Base-by-base conservation (phyloP, 2,888 invertebrate genomes). In the Tortrix viridana region DNA sequence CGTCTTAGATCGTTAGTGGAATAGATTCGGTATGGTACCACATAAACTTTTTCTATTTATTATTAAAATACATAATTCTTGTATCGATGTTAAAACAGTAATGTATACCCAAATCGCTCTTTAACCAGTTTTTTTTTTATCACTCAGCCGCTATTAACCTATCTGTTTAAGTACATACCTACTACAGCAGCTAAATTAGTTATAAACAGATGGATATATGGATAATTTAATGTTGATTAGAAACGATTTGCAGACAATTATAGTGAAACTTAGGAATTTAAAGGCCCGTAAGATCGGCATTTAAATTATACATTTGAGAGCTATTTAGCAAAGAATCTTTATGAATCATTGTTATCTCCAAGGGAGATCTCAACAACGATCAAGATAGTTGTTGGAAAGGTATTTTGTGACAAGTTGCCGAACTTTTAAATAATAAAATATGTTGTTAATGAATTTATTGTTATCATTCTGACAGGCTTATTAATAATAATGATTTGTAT, bases 61-160 rank as follows among this genome's bases (percentile, higher is more conserved):
- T 32, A 63, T 52, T 32, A 47, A 47, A 63, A 63, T 63, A 43
- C 32, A 53, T 63, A 53, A 63, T 63, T 63, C 48, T 58, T 16
- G 20, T 54, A 54, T 60, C 32, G 16, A 58, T 63, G 52, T 58
- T 63, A 63, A 63, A 53, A 32, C 43, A 43, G 52, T 53, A 52
- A 63, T 63, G 53, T 43, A 57, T 57, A 56, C 50, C 56, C 56
- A 62, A 62, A 57, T 54, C 19, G 18, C 20, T 46, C 55, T 54
- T 49, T 47, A 56, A 47, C 32, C 48, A 43, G 48, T 22, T 49
- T 32, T 61, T 49, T 32, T 61, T 47, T 41, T 26, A 56, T 46
- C 49, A 56, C 26, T 57, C 26, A 52, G 38, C 50, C 46, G 23
- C 55, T 56, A 49, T 49, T 23, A 44, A 50, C 41, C 12, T 56